A percentile compares a stretch with the other conserved stretches of the same genome.
Conservation (phyloP, 2,113 vertebrate genomes). For the Podilymbus podiceps region DNA sequence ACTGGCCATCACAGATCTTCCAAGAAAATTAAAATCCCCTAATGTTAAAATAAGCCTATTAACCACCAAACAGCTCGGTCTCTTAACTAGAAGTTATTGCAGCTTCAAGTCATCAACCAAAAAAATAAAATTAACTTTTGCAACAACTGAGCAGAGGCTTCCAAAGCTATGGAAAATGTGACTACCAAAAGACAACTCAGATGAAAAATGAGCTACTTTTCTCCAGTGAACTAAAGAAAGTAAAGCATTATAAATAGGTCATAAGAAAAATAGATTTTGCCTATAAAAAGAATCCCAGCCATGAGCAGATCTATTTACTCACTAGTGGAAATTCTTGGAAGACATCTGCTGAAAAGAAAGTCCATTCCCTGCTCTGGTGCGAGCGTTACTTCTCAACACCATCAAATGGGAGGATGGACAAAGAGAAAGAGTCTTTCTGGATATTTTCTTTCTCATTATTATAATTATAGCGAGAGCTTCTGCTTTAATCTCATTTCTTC, state of each 20-base stretch:
- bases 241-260: conserved; percentile 15
- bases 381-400: neutral
- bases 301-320: neutral
- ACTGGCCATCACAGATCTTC: neutral
- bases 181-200: neutral
- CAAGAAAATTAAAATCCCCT: neutral
- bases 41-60: neutral
- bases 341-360: neutral
- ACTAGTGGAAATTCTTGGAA: conserved; percentile 23
- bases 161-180: neutral
- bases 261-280: conserved; percentile 28
- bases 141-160: neutral
- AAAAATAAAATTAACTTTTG: neutral
- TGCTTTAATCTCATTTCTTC: neutral
- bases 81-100: neutral
- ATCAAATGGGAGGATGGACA: neutral
- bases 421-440: neutral
- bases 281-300: conserved; percentile 24
- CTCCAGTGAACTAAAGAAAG: neutral
- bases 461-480: neutral
- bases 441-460: neutral
- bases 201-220: neutral
- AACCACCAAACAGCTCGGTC: neutral
- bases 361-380: neutral
- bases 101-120: neutral